Conservation (phyloP, 2,888 invertebrate species). For the Erebia aethiops region DNA sequence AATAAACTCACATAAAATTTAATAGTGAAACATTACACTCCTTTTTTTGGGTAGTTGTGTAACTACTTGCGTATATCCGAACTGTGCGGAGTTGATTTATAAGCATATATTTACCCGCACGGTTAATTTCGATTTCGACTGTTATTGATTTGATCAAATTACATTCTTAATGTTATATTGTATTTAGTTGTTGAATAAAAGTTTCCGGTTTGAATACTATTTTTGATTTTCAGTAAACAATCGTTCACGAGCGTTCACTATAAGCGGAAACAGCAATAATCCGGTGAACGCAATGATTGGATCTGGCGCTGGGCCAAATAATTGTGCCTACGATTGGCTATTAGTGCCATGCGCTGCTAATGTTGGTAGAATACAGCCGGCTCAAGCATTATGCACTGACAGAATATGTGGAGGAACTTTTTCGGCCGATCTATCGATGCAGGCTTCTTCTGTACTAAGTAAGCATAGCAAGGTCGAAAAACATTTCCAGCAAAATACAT, state of each 20-base stretch:
- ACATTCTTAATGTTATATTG: not conserved
- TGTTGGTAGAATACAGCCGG: conserved; percentile 83
- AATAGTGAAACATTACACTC: no score
- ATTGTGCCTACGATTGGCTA: conserved; percentile 91
- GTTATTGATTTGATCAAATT: not conserved
- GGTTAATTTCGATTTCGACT: not conserved
- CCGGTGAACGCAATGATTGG: conserved; percentile 87
- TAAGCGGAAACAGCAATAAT: conserved; percentile 89
- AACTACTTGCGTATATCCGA: no score
- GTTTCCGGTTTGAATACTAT: not conserved
- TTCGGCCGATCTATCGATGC: conserved; percentile 87
- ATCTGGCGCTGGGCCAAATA: conserved; percentile 85
- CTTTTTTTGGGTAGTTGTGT: no score
- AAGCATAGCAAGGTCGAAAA: conserved; percentile 29
- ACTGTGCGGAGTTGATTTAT: no score
- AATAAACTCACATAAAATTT: no score
- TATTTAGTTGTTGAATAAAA: not conserved
- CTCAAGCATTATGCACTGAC: conserved; percentile 87
- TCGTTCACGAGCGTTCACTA: conserved; percentile 88
- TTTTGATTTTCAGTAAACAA: conserved; percentile 82
- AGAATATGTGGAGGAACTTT: conserved; percentile 92
- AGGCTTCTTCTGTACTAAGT: conserved; percentile 88
- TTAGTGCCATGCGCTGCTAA: conserved; percentile 90
- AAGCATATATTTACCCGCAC: no score
- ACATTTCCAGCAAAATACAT: not conserved